Evolutionary conservation across 2,797 vertebrate species (phyloP).

Genomic region (Microhierax caerulescens): DNA sequence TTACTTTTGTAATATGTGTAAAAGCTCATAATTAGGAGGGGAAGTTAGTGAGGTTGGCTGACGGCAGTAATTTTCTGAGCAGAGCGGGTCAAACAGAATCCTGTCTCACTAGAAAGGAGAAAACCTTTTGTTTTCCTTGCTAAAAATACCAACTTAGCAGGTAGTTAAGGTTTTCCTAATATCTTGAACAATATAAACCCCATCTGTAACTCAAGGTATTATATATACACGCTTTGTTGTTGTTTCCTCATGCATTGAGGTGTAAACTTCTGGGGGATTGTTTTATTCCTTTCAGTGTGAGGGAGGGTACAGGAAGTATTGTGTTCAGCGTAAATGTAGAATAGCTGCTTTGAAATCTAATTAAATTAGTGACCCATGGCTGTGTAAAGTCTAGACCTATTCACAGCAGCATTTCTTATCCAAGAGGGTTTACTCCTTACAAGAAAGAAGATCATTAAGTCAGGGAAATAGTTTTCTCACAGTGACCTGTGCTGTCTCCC

Average conservation of each 20-base stretch:
- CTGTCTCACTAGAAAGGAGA: not conserved
- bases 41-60: not conserved
- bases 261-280: constrained; percentile 69
- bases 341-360: constrained; percentile 71
- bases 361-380: constrained; percentile 74
- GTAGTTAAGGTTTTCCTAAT: constrained; percentile 53
- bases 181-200: constrained; percentile 38
- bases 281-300: constrained; percentile 62
- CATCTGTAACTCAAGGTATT: constrained; percentile 39
- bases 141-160: constrained; percentile 33
- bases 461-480: not conserved
- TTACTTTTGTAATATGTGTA: not conserved
- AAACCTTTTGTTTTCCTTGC: constrained; percentile 42
- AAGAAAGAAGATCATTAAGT: not conserved
- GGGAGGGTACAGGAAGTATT: constrained; percentile 68
- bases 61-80: not conserved
- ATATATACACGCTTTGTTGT: constrained; percentile 59
- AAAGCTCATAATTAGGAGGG: not conserved
- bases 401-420: constrained; percentile 51
- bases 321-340: constrained; percentile 67
- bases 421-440: constrained; percentile 3
- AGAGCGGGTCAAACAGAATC: not conserved
- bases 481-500: not conserved
- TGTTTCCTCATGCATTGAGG: constrained; percentile 65
- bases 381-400: constrained; percentile 72